phyloP scores from a whole-genome alignment of 2,797 vertebrate genomes.

The Halcyon leucocephala region DNA sequence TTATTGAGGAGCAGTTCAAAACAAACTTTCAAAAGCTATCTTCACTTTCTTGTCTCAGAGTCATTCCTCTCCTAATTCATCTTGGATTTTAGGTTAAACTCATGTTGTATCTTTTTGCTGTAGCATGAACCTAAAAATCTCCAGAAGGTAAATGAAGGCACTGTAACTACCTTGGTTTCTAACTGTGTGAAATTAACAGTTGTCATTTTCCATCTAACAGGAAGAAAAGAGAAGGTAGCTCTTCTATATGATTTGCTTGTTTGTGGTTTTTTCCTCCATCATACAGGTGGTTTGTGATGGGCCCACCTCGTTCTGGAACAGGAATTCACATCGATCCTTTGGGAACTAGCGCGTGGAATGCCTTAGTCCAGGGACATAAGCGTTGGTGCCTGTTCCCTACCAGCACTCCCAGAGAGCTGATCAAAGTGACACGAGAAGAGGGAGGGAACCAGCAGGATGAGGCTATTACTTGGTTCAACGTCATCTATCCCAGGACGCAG shows the following conservation, averaged over 20 bases:
- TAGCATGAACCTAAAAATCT: not conserved
- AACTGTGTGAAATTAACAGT: not conserved
- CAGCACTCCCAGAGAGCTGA: constrained; percentile 94
- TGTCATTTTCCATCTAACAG: not conserved
- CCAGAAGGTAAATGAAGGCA: not conserved
- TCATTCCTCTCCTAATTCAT: not conserved
- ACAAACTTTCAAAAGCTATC: not conserved
- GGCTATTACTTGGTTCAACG: constrained; percentile 96
- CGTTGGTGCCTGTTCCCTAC: constrained; percentile 98
- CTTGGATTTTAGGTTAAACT: not conserved
- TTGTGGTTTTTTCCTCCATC: rapidly evolving
- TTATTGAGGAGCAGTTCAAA: not conserved
- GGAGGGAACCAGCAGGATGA: constrained; percentile 98
- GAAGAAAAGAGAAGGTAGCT: not conserved
- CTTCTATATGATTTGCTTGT: not conserved
- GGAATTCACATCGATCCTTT: constrained; percentile 98
- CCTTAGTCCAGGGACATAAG: constrained; percentile 96
- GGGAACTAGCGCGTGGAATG: constrained; percentile 97
- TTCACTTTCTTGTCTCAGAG: not conserved
- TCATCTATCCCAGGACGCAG: constrained; percentile 93
- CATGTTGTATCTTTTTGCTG: not conserved
- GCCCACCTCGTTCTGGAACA: constrained; percentile 93
- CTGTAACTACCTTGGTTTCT: not conserved
- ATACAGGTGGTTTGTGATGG: constrained; percentile 98
- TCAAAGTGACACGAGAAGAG: constrained; percentile 94